Conservation (phyloP, 2,797 vertebrate species). For the Zalophus californianus region DNA sequence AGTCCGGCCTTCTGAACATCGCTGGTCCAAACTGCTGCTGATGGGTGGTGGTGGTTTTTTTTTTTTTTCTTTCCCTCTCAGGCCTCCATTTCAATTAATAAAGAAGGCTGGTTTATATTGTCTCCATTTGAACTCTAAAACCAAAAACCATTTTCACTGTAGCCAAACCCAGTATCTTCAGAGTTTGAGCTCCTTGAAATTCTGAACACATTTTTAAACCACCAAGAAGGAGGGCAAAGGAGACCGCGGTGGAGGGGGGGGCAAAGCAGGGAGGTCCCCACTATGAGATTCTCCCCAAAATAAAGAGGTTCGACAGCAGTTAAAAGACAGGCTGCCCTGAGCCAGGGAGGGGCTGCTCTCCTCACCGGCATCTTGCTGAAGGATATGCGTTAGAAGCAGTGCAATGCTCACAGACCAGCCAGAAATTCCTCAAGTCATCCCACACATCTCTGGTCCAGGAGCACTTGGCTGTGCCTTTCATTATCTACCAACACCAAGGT, state of each 20-base stretch:
- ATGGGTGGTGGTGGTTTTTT: no score
- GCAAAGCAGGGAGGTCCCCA: background rate
- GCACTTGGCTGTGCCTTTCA: background rate
- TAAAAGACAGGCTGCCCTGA: background rate
- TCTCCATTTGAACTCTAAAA: background rate
- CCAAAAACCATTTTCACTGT: background rate
- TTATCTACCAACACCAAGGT: background rate
- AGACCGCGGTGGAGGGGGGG: background rate
- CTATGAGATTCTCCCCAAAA: background rate
- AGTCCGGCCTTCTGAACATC: background rate
- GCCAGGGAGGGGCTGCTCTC: no score
- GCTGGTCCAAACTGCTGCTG: no score
- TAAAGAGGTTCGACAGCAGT: background rate
- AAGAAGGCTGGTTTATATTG: background rate
- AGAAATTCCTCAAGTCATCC: background rate
- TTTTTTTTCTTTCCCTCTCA: background rate
- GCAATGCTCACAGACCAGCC: background rate
- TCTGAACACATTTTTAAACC: background rate
- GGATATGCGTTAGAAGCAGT: background rate
- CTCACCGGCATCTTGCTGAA: background rate
- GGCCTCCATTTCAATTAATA: background rate
- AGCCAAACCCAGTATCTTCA: background rate
- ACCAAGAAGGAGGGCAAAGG: background rate
- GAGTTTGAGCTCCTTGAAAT: conserved; percentile 13
- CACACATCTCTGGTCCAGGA: background rate